A percentile compares a stretch with the other conserved stretches of the same genome.
Evolutionary conservation across 2,113 vertebrate genomes (phyloP).

Genomic region (Camelus bactrianus): DNA sequence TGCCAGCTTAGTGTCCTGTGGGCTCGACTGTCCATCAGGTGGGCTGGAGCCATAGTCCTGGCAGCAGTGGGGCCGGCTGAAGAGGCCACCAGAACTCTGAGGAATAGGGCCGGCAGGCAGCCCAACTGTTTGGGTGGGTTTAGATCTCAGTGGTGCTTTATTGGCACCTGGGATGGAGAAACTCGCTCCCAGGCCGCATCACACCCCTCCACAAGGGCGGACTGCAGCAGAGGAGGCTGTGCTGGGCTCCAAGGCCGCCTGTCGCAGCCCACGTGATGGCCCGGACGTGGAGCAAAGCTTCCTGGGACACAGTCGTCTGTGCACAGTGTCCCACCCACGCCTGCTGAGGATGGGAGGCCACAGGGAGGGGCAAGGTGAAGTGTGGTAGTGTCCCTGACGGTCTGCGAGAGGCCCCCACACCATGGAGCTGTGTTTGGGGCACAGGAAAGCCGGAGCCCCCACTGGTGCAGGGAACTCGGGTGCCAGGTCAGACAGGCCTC

Average conservation of each 20-base stretch:
- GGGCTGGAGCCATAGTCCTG: background rate
- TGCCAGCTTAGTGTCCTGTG: background rate
- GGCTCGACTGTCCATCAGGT: too few relatives aligned
- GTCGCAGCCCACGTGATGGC: background rate
- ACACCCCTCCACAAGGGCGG: accelerated
- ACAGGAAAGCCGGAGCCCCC: background rate
- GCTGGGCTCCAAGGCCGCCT: background rate
- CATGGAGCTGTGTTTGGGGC: too few relatives aligned
- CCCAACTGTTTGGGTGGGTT: too few relatives aligned
- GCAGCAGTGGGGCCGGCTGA: background rate
- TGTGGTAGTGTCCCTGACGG: background rate
- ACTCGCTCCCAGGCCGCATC: accelerated
- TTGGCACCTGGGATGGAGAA: too few relatives aligned
- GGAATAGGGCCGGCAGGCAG: too few relatives aligned
- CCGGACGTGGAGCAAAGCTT: background rate
- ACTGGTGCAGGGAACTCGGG: accelerated
- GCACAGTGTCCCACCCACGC: background rate
- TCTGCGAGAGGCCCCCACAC: background rate
- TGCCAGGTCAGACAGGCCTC: accelerated
- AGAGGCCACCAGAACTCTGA: background rate
- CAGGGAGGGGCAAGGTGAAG: background rate
- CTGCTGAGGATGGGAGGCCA: too few relatives aligned
- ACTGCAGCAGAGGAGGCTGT: background rate
- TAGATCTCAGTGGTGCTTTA: background rate
- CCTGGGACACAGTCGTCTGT: background rate